Base-by-base conservation (phyloP, 2,888 invertebrate species). In the Chymomyza fuscimana region DNA sequence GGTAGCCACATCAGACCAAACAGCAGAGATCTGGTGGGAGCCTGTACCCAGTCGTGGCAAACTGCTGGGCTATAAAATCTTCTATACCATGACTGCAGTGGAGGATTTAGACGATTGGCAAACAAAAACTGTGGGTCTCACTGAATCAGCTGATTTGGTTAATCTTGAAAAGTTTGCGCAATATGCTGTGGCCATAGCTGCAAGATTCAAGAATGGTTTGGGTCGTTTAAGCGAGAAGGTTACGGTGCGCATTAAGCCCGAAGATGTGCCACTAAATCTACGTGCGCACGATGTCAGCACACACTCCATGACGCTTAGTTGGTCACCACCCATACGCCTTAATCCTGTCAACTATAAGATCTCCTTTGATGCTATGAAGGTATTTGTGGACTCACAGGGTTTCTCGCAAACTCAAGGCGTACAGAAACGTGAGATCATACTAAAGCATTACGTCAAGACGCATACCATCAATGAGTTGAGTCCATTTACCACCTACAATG, bases 21-120 rank as follows among this genome's bases (percentile, higher is more conserved):
- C 97, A 63, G 96, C 98, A 0, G 98, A 98, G 92, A 97, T 97
- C 12, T 97, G 97, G 97, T 97, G 97, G 97, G 97, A 97, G 91
- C 94, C 96, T 2, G 97, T 97, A 65, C 96, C 97, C 22, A 96
- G 96, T 60, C 94, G 96, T 79, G 96, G 94, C 72, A 96, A 96
- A 91, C 94, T 97, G 58, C 93, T 96, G 67, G 97, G 97, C 36
- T 98, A 97, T 88, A 95, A 96, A 89, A 96, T 97, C 81, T 97
- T 97, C 91, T 98, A 97, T 89, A 97, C 97, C 10, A 97, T 96
- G 95, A 97, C 97, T 0, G 97, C 98, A 0, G 97, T 97, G 0
- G 97, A 97, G 90, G 98, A 98, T 92, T 93, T 98, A 68, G 97
- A 98, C 88, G 95, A 96, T 90, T 98, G 98, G 98, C 96, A 96